Evolutionary conservation across 1,140 invertebrate species (phyloP).

Genomic region (Zaprionus nigranus): DNA sequence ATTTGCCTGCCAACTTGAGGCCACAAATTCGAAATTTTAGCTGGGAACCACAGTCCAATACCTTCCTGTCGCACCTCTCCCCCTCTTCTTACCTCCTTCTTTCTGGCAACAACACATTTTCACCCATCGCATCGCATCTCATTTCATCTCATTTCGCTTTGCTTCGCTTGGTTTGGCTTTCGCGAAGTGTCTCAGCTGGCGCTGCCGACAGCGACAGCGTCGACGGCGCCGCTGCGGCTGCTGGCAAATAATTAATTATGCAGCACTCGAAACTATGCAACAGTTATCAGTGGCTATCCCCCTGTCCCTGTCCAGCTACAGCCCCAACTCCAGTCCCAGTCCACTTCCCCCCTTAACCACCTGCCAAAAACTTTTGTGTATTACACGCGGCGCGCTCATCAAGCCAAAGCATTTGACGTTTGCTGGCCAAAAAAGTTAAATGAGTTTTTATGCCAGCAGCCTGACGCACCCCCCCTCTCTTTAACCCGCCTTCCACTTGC

Average conservation of each 20-base stretch:
- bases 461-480: not conserved
- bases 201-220: not conserved
- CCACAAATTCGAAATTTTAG: conserved; percentile 60
- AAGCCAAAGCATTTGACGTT: conserved; percentile 70
- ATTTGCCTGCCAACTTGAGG: conserved; percentile 58
- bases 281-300: conserved; percentile 54
- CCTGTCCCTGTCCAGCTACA: not conserved
- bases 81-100: not conserved
- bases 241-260: conserved; percentile 75
- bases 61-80: not conserved
- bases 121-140: conserved; percentile 36
- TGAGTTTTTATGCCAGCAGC: conserved; percentile 72
- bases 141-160: conserved; percentile 44
- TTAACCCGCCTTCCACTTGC: not conserved
- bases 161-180: conserved; percentile 39
- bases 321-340: not conserved
- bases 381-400: conserved; percentile 56
- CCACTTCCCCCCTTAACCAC: conserved; percentile 25
- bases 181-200: conserved; percentile 38
- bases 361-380: conserved; percentile 67
- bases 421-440: conserved; percentile 75
- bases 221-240: conserved; percentile 7
- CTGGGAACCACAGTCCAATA: not conserved
- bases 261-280: conserved; percentile 72
- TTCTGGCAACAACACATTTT: conserved; percentile 34